Conservation (phyloP, 2,888 invertebrate species). For the Drosophila kambysellisi region DNA sequence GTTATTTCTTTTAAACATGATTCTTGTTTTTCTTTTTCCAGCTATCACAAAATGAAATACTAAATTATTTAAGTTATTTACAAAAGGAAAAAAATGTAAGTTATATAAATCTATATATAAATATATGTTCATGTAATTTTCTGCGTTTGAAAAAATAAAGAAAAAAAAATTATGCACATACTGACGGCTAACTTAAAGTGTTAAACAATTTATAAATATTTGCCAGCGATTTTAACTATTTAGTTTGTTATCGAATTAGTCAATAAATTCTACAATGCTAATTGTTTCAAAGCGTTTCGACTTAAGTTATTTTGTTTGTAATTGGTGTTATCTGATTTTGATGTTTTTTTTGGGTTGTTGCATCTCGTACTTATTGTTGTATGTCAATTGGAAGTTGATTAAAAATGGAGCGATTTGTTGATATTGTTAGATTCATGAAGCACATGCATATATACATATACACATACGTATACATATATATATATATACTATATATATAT, state of each 20-base stretch:
- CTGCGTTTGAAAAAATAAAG: not conserved
- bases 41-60: conserved; percentile 63
- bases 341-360: conserved; percentile 25
- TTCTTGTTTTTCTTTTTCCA: conserved; percentile 31
- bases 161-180: conserved; percentile 4
- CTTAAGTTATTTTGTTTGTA: conserved; percentile 49
- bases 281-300: conserved; percentile 41
- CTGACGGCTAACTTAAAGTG: conserved; percentile 8
- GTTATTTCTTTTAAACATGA: conserved; percentile 12
- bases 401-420: conserved; percentile 42
- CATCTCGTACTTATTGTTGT: conserved; percentile 50
- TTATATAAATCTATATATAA: not conserved
- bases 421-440: conserved; percentile 28
- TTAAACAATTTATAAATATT: conserved; percentile 10
- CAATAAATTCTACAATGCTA: conserved; percentile 34
- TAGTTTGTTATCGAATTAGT: conserved; percentile 13
- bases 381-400: conserved; percentile 59
- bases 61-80: conserved; percentile 56
- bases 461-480: conserved; percentile 16
- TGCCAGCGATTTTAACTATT: conserved; percentile 20
- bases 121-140: not conserved
- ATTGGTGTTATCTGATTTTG: conserved; percentile 37
- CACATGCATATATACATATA: conserved; percentile 18
- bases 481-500: not conserved
- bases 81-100: conserved; percentile 3